A percentile compares a stretch with the other conserved stretches of the same genome.
Evolutionary conservation across 2,888 invertebrate genomes (phyloP).

Genomic region (Tenthredo mesomela): DNA sequence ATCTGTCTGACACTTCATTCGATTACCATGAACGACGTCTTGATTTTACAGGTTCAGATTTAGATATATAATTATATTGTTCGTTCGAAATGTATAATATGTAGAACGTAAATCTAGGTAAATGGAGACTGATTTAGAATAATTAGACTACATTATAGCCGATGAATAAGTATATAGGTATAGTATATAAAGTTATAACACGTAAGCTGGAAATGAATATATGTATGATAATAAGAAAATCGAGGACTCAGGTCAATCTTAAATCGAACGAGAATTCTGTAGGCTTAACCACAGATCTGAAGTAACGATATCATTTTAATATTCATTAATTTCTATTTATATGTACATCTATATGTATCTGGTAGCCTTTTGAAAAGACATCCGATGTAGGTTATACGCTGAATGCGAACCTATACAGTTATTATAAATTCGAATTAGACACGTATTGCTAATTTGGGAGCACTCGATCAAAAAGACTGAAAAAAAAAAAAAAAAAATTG

Average conservation of each 20-base stretch:
- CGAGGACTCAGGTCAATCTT: neutral
- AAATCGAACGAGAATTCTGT: neutral
- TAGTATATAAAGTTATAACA: neutral
- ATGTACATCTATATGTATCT: neutral
- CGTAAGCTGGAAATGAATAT: neutral
- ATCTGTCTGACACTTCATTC: neutral
- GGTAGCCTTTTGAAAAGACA: neutral
- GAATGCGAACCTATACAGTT: neutral
- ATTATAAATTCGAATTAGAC: neutral
- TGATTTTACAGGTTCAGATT: neutral
- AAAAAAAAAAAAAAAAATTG: neutral
- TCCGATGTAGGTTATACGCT: neutral
- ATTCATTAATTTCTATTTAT: neutral
- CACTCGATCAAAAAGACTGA: neutral
- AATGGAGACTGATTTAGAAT: neutral
- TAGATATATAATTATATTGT: no score
- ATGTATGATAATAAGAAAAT: neutral
- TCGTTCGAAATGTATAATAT: neutral
- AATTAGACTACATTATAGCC: neutral
- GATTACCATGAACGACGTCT: neutral
- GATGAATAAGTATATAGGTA: neutral
- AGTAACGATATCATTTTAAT: neutral
- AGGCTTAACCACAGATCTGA: neutral
- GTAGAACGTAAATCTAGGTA: neutral
- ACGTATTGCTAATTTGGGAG: neutral